Conservation (phyloP, 2,113 vertebrate species). For the Thymallus thymallus region DNA sequence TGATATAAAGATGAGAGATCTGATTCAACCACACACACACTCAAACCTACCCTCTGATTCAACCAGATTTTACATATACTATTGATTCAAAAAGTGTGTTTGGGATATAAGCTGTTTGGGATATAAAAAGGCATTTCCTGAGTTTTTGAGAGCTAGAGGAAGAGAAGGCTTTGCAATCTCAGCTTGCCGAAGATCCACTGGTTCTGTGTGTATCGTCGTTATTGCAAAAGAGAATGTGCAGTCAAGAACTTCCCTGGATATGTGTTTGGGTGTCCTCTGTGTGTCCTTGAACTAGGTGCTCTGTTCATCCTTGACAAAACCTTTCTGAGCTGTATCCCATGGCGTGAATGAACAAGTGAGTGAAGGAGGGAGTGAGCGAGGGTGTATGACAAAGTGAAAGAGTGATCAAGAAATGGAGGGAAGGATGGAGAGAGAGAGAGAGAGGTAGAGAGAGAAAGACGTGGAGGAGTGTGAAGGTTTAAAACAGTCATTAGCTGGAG, state of each 20-base stretch:
- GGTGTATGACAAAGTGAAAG: background rate
- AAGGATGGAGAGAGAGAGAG: background rate
- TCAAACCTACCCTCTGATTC: background rate
- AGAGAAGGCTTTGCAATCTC: background rate
- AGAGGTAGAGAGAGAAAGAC: background rate
- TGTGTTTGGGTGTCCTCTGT: too few species aligned
- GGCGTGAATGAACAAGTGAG: background rate
- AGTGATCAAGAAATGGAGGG: background rate
- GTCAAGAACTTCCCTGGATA: background rate
- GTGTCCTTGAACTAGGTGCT: too few species aligned
- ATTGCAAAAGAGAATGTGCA: background rate
- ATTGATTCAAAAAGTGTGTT: conserved; percentile 1
- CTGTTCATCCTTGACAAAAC: too few species aligned
- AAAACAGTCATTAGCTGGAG: conserved; percentile 64
- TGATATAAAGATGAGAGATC: conserved; percentile 1
- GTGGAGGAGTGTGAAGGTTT: conserved; percentile 65
- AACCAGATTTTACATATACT: background rate
- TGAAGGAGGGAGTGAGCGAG: background rate
- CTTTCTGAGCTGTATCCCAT: background rate
- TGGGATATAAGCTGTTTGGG: background rate
- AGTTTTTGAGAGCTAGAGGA: background rate
- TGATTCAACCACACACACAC: background rate
- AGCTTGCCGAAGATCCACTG: too few species aligned
- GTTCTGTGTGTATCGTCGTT: background rate
- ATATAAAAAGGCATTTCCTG: background rate